phyloP scores from a whole-genome alignment of 1,140 invertebrate genomes.

The Mactra quadrangularis region DNA sequence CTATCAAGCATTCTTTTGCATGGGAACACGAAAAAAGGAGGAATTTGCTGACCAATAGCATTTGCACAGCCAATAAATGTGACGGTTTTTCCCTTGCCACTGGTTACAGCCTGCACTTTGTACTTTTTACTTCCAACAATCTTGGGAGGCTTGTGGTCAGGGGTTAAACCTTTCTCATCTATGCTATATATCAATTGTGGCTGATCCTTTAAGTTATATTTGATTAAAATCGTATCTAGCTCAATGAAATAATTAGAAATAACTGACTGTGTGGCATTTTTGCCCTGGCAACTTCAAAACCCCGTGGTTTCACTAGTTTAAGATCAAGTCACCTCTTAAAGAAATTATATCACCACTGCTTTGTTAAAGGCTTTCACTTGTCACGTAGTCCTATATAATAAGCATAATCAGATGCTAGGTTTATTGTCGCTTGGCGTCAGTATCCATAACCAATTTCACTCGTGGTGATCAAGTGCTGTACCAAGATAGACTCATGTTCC shows the following conservation, averaged over 20 bases:
- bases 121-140: background rate
- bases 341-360: conserved; percentile 8
- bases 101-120: conserved; percentile 75
- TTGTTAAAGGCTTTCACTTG: conserved; percentile 9
- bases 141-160: conserved; percentile 74
- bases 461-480: background rate
- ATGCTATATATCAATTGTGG: conserved; percentile 80
- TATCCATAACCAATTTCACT: background rate
- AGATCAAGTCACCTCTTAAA: conserved; percentile 11
- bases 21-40: conserved; percentile 83
- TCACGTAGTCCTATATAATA: background rate
- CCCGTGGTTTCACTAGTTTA: background rate
- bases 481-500: conserved; percentile 3
- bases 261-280: background rate
- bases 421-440: background rate
- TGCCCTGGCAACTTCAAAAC: background rate
- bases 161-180: conserved; percentile 82
- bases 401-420: conserved; percentile 20
- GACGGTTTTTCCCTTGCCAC: conserved; percentile 81
- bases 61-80: conserved; percentile 81
- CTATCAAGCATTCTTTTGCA: conserved; percentile 76
- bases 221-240: conserved; percentile 51
- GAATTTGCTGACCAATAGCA: no score
- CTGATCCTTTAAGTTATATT: no score
- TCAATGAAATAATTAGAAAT: conserved; percentile 16